Base-by-base conservation (phyloP, 1,140 invertebrate species). In the Nephotettix cincticeps region DNA sequence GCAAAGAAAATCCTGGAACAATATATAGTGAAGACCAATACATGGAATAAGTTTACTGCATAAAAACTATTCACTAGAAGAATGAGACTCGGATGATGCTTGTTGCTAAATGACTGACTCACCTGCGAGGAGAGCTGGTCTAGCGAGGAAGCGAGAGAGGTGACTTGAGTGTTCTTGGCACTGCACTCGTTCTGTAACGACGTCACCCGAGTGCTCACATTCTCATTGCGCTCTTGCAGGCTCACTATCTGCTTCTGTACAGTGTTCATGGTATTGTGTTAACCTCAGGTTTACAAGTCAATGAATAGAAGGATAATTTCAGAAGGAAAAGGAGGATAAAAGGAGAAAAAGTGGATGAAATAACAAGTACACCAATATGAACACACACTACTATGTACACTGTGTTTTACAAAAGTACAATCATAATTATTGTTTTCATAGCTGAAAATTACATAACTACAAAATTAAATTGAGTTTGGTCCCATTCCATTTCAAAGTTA, bases 101-200 rank as follows among this genome's bases (percentile, higher is more conserved):
- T 43, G 9, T 43, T 43, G 40, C 40, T 43, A 43, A 43, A 43
- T 43, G 78, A 75, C 17, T 86, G 69, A 89, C 89, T 1, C 91
- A 89, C 77, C 81, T 86, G 73, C 88, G 88, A 72, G 88, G 88
- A 32, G 77, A 89, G 0, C 87, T 88, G 85, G 86, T 88, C 74
- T 74, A 82, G 47, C 2, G 32, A 25, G 9, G 32, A 9, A 11
- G 1, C 17, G 4, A 67, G 32, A 6, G 64, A 4, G 23, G 64
- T 67, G 11, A 67, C 17, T 28, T 67, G 64, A 23, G 40, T 43
- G 3, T 13, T 27, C 28, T 67, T 27, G 19, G 64, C 17, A 25
- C 25, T 67, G 40, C 32, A 67, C 36, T 67, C 64, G 21, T 67
- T 67, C 54, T 70, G 54, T 21, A 70, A 51, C 6, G 82, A 80